These are phyloP conservation scores for Pangasius sanitwongsei DNA, from an alignment of 2,797 vertebrate genomes.

Conservation along the genomic window DNA sequence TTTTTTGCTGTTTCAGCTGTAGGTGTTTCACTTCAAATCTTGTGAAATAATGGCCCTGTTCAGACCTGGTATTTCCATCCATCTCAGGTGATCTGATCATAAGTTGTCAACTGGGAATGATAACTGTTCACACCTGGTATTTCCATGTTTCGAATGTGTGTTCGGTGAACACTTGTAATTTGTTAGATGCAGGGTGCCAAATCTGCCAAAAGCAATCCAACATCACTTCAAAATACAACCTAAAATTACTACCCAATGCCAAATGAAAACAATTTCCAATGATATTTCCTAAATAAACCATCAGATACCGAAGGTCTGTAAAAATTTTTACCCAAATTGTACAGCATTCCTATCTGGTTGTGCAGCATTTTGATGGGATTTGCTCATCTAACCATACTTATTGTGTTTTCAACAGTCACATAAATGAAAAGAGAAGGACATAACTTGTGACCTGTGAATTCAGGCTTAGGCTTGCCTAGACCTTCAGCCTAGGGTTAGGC, in stretches of 20 bases:
- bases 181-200: neutral
- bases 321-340: neutral
- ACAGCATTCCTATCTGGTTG: neutral
- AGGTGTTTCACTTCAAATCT: neutral
- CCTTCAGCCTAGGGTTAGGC: neutral
- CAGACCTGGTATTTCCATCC: neutral
- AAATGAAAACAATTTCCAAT: slow-evolving; percentile 2
- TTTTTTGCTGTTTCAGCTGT: neutral
- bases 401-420: neutral
- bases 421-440: neutral
- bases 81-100: neutral
- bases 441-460: neutral
- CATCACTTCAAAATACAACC: neutral
- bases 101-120: neutral
- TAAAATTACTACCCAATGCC: neutral
- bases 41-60: neutral
- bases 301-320: neutral
- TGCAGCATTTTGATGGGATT: neutral
- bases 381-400: neutral
- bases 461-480: neutral
- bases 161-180: slow-evolving; percentile 5
- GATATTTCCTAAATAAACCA: neutral
- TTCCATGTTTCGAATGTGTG: neutral
- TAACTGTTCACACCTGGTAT: neutral
- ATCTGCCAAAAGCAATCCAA: neutral